Evolutionary conservation across 2,113 vertebrate genomes (phyloP), one percentile per base, ranked within the genome.

Genomic region (Oryctolagus cuniculus): DNA sequence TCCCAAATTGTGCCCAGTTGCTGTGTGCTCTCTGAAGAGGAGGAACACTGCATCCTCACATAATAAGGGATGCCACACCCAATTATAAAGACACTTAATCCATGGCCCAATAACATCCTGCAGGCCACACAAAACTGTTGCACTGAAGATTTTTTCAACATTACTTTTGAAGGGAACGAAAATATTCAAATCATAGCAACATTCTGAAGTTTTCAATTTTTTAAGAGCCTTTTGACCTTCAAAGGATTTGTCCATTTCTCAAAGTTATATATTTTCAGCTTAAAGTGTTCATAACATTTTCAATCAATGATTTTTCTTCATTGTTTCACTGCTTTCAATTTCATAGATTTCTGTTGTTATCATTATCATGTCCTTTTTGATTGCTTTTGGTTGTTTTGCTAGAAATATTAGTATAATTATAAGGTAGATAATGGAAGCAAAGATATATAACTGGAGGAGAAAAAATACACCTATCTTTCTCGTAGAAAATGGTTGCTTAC

Each of bases 1-100:
- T 72, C 6, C 31, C 12, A 31, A 25, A 15, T 31, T 27, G 12
- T 0, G 1, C 1, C 44, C 16, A n/a, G 10, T 27, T 19, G 4
- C 0, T 72, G 10, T 51, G 21, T 29, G 38, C 78, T 64, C 34
- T 51, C 27, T 11, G 19, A 51, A 61, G 77, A 27, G 31, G 53
- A 31, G 21, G 31, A 61, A 25, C 2, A 11, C 29, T 51, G 36
- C 34, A 15, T 58, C 24, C 36, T 63, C 22, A 63, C 31, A 63
- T 6, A 36, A 22, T 10, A 34, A 34, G 66, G 3, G 3, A 10
- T 25, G 8, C 29, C 27, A 72, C 2, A 51, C 10, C 2, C 27
- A 5, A 25, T 36, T 19, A 19, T 21, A 29, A 53, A 10, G 55
- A 17, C 55, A 17, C 55, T 58, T 58, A 58, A 58, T 58, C 55